Base-by-base conservation (phyloP, 1,140 invertebrate genomes). In the Tetragnatha versicolor region DNA sequence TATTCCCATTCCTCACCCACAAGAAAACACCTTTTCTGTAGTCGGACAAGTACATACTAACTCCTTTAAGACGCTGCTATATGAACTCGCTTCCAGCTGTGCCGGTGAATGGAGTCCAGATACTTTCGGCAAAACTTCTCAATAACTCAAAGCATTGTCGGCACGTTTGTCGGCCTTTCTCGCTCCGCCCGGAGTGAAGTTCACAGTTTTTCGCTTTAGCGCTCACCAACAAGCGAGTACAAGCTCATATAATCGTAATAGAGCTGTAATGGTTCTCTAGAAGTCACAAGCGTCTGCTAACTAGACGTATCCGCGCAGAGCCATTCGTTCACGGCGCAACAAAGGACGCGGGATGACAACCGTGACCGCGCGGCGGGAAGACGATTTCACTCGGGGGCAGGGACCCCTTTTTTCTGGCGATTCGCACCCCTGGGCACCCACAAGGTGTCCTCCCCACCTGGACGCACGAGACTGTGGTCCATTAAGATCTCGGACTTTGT, bases 201-300 rank as follows among this genome's bases (percentile, higher is more conserved):
- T 68, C 65, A 68, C 65, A 68, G 65, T 68, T 68, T 68, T 68
- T 47, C 65, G 45, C 10, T 49, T 68, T 68, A 22, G 42, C 51
- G 65, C 42, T 51, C 65, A 68, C 65, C 65, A 68, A 68, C 65
- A 68, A 68, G 65, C 65, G 47, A 68, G 37, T 68, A 68, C 45
- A 68, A 68, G 65, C 27, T 51, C 25, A 49, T 45, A 68, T 47
- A 68, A 68, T 68, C 65, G 65, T 68, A 68, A 68, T 68, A 68
- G 29, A 45, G 42, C 37, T 68, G 47, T 68, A 68, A 68, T 51
- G 65, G 45, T 51, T 51, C 47, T 49, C 47, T 45, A 29, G 51
- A 31, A 22, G n/a, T 33, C 65, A 68, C 65, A 68, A 68, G 37
- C 37, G 33, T 33, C 42, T 63, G 35, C 65, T 68, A 68, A 68